phyloP scores from a whole-genome alignment of 2,888 invertebrate species.

The Linnaemya tessellans region DNA sequence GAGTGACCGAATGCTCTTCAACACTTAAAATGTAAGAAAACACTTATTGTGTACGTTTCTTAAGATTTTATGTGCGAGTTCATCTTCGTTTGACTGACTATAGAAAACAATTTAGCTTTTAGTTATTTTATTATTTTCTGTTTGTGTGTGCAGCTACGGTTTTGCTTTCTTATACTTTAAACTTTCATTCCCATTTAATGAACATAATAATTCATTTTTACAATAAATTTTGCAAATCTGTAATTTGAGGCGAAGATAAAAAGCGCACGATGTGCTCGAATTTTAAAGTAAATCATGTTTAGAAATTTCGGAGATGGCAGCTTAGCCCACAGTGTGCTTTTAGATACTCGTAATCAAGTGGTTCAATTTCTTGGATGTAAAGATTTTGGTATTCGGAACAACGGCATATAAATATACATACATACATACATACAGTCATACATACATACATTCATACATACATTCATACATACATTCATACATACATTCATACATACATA shows the following conservation, averaged over 20 bases:
- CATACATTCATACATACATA: too few species aligned
- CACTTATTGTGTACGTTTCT: slow-evolving; percentile 54
- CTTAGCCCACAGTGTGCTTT: background rate
- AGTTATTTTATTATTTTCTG: background rate
- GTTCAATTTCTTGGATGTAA: too few species aligned
- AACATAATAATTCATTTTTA: slow-evolving; percentile 19
- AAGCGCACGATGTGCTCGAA: background rate
- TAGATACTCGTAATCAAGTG: too few species aligned
- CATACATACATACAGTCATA: too few species aligned
- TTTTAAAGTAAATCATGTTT: background rate
- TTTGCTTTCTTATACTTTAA: slow-evolving; percentile 13
- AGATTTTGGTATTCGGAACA: too few species aligned
- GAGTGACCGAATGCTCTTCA: slow-evolving; percentile 61
- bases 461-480: too few species aligned
- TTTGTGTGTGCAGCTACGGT: slow-evolving; percentile 6
- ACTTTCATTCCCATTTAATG: slow-evolving; percentile 23
- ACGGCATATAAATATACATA: too few species aligned
- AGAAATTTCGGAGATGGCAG: background rate
- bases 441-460: too few species aligned
- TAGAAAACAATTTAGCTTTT: slow-evolving; percentile 26
- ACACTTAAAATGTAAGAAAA: slow-evolving; percentile 36
- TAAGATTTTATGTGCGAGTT: slow-evolving; percentile 43
- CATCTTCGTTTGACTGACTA: slow-evolving; percentile 44
- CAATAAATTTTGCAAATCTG: slow-evolving; percentile 1
- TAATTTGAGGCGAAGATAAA: background rate